Evolutionary conservation across 2,888 invertebrate genomes (phyloP).

Genomic region (Drosophila barbarae): DNA sequence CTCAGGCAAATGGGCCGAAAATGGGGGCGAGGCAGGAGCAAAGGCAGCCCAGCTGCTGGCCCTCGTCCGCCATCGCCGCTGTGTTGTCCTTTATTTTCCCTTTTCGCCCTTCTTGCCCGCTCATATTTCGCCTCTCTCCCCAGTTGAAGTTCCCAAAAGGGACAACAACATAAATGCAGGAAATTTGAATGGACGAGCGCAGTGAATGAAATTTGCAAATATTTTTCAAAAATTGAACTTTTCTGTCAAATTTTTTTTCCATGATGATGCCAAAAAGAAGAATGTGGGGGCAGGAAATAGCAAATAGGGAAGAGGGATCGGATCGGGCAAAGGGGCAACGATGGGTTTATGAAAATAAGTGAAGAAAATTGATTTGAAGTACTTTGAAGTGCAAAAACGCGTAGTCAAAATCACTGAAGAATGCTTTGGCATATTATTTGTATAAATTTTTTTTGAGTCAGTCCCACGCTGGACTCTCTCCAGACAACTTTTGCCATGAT

Average conservation of each 20-base stretch:
- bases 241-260: constrained; percentile 72
- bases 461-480: neutral
- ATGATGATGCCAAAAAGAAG: constrained; percentile 29
- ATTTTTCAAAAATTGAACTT: constrained; percentile 77
- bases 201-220: constrained; percentile 77
- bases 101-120: constrained; percentile 37
- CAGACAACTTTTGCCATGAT: constrained; percentile 67
- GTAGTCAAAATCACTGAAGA: constrained; percentile 74
- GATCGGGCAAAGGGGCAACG: constrained; percentile 36
- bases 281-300: constrained; percentile 14
- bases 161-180: constrained; percentile 74
- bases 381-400: constrained; percentile 74
- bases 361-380: constrained; percentile 76
- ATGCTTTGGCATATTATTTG: constrained; percentile 72
- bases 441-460: constrained; percentile 43
- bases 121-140: constrained; percentile 28
- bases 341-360: constrained; percentile 71
- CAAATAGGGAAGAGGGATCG: neutral
- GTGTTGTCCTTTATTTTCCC: constrained; percentile 72
- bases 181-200: constrained; percentile 76
- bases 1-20: constrained; percentile 71
- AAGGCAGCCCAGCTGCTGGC: constrained; percentile 59
- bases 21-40: constrained; percentile 36
- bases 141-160: constrained; percentile 52
- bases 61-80: constrained; percentile 48